Conservation (phyloP, 2,797 vertebrate species). For the Emydoidea blandingii region DNA sequence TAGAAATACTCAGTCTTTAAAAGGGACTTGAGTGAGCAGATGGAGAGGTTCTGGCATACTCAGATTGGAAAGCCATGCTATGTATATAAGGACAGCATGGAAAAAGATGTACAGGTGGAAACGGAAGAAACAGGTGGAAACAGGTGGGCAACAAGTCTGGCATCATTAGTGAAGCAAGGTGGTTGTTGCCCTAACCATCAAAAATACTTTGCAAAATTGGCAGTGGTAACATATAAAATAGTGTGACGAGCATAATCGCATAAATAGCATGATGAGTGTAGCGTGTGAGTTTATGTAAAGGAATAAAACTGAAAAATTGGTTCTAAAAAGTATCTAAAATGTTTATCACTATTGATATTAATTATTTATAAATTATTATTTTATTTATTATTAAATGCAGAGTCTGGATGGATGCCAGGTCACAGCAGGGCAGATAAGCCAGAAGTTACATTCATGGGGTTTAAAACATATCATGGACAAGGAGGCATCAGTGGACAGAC, state of each 20-base stretch:
- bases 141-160: neutral
- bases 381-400: neutral
- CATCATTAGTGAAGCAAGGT: neutral
- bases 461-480: neutral
- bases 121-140: conserved; percentile 9
- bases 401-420: neutral
- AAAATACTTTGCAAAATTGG: neutral
- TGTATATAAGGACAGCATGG: neutral
- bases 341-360: neutral
- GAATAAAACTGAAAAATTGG: neutral
- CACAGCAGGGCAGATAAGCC: neutral
- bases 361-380: no score
- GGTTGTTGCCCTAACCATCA: neutral
- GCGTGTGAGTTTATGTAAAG: neutral
- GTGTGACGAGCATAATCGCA: neutral
- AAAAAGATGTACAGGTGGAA: conserved; percentile 1
- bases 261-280: neutral
- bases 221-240: neutral
- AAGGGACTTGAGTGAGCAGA: neutral
- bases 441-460: neutral
- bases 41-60: neutral
- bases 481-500: neutral
- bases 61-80: neutral
- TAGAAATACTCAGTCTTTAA: neutral
- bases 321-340: neutral